Conservation (phyloP, 2,797 vertebrate genomes). For the Amblyraja radiata region DNA sequence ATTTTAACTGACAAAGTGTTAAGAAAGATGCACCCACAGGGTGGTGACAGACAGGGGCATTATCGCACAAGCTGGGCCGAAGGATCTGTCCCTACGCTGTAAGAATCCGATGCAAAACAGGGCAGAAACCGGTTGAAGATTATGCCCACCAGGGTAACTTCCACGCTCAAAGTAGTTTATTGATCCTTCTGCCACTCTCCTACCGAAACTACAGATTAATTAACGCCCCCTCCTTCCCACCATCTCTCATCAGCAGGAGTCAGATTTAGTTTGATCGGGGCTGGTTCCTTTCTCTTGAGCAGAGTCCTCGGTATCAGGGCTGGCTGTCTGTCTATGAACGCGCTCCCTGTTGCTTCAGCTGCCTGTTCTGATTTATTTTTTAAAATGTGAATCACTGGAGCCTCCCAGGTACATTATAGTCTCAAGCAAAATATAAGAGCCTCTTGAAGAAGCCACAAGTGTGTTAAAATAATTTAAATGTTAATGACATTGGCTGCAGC, state of each 20-base stretch:
- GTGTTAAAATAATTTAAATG: constrained; percentile 38
- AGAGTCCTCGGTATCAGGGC: constrained; percentile 45
- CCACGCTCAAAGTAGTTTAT: constrained; percentile 60
- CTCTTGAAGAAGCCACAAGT: constrained; percentile 27
- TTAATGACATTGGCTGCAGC: neutral
- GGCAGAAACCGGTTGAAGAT: neutral
- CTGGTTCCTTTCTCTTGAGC: constrained; percentile 46
- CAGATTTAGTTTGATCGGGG: constrained; percentile 56
- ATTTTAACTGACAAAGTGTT: constrained; percentile 72
- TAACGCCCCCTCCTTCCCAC: constrained; percentile 46
- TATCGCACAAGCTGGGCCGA: neutral
- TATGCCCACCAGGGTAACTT: neutral
- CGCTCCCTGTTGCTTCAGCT: constrained; percentile 1
- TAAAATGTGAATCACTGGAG: neutral
- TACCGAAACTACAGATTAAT: constrained; percentile 57
- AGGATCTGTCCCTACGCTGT: too few relatives aligned
- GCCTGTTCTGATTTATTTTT: neutral
- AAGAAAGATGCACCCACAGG: neutral
- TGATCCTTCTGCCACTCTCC: constrained; percentile 59
- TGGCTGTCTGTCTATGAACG: neutral
- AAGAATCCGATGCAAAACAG: neutral
- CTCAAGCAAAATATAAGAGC: neutral
- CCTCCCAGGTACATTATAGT: neutral
- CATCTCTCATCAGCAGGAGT: constrained; percentile 47
- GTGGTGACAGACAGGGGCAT: neutral